Evolutionary conservation across 2,888 invertebrate species (phyloP).

Genomic region (Euzophera pinguis): DNA sequence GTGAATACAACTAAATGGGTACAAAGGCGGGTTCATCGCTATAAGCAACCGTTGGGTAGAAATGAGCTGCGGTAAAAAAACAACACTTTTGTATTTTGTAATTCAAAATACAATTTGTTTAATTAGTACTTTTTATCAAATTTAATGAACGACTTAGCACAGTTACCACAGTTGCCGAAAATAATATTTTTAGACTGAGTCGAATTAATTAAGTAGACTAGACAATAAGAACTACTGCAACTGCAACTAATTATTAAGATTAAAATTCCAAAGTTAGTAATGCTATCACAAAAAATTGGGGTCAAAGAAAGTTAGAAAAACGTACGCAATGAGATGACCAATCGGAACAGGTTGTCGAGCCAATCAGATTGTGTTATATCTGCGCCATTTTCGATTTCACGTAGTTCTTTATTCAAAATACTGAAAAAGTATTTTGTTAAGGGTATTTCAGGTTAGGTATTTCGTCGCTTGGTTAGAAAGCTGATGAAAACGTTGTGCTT

Average conservation of each 20-base stretch:
- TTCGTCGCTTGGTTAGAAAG: constrained; percentile 18
- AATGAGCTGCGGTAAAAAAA: too few relatives aligned
- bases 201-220: not conserved
- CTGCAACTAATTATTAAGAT: not conserved
- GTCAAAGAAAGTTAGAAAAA: constrained; percentile 76
- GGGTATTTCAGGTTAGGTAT: not conserved
- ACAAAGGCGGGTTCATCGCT: too few relatives aligned
- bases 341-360: constrained; percentile 53
- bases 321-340: constrained; percentile 53
- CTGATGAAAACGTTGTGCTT: constrained; percentile 11
- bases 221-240: not conserved
- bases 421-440: constrained; percentile 1
- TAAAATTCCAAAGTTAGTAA: not conserved
- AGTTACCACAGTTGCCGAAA: too few relatives aligned
- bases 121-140: too few relatives aligned
- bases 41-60: too few relatives aligned
- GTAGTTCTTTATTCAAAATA: not conserved
- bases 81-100: too few relatives aligned
- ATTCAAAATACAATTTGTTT: too few relatives aligned
- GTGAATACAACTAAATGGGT: too few relatives aligned
- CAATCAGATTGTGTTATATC: not conserved
- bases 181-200: too few relatives aligned
- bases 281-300: constrained; percentile 39
- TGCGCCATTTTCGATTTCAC: not conserved
- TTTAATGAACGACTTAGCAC: too few relatives aligned